Evolutionary conservation across 2,888 invertebrate species (phyloP).

Genomic region (Lymantria monacha): DNA sequence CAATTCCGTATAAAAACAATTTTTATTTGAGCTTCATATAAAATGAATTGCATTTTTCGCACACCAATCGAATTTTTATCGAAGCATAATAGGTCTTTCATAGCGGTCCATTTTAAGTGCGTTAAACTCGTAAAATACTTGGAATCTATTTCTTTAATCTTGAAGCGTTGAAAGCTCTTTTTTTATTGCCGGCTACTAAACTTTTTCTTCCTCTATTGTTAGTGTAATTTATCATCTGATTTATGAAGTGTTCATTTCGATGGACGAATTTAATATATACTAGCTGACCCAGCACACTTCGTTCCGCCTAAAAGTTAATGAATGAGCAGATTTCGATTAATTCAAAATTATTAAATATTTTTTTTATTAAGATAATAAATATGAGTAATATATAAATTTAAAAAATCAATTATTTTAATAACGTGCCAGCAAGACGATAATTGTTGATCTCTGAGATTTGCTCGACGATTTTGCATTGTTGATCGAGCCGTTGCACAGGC

Average conservation of each 20-base stretch:
- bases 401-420: no score
- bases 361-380: no score
- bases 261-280: no score
- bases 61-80: slow-evolving; percentile 37
- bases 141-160: slow-evolving; percentile 26
- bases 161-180: slow-evolving; percentile 6
- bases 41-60: slow-evolving; percentile 31
- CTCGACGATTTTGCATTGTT: no score
- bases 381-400: no score
- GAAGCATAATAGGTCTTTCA: slow-evolving; percentile 34
- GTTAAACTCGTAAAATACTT: slow-evolving; percentile 25
- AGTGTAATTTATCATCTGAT: neutral
- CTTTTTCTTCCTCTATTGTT: neutral
- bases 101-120: slow-evolving; percentile 30
- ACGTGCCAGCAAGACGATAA: no score
- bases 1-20: slow-evolving; percentile 21
- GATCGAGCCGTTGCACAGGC: no score
- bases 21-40: slow-evolving; percentile 32
- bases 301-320: no score
- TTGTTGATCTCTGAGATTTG: no score
- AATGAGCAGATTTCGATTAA: no score
- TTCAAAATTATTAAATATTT: no score
- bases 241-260: neutral
- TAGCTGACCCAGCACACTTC: no score
- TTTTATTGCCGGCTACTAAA: slow-evolving; percentile 2